Conservation (phyloP, 2,113 vertebrate species). For the Chlorodrepanis virens region DNA sequence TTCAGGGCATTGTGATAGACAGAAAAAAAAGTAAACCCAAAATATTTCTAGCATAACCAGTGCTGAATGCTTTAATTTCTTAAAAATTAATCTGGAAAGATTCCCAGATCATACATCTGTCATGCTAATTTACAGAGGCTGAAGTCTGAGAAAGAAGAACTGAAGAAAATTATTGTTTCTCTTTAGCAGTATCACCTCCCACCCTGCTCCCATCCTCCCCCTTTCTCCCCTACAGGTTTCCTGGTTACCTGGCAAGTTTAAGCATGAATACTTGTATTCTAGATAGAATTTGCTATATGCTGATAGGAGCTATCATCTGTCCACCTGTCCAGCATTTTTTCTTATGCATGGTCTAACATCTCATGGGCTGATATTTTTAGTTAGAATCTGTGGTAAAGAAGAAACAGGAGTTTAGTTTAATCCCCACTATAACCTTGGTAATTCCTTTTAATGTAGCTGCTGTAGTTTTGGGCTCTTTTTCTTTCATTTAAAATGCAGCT, state of each 20-base stretch:
- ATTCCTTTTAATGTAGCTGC: background rate
- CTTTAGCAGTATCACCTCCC: background rate
- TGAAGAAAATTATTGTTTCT: slow-evolving; percentile 4
- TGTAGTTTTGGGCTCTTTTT: background rate
- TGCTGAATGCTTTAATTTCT: slow-evolving; percentile 54
- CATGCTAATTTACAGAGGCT: slow-evolving; percentile 63
- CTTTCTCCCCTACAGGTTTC: background rate
- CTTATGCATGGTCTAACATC: background rate
- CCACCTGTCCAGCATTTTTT: background rate
- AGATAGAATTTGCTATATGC: background rate
- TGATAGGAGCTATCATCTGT: background rate
- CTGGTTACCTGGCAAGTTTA: slow-evolving; percentile 1
- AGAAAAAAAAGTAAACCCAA: background rate
- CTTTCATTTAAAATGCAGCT: background rate
- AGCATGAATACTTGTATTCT: background rate
- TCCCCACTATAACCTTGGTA: background rate
- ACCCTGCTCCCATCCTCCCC: background rate
- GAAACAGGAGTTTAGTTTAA: background rate
- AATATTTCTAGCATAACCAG: slow-evolving; percentile 9
- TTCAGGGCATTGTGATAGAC: background rate
- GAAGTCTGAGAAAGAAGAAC: slow-evolving; percentile 9
- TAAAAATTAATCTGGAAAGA: slow-evolving; percentile 64
- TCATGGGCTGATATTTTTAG: background rate
- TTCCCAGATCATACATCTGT: slow-evolving; percentile 70
- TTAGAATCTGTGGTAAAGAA: background rate